Percentiles rank a stretch among this genome's conserved stretches.
Evolutionary conservation across 2,113 vertebrate genomes (phyloP).

Genomic region (Mola mola): DNA sequence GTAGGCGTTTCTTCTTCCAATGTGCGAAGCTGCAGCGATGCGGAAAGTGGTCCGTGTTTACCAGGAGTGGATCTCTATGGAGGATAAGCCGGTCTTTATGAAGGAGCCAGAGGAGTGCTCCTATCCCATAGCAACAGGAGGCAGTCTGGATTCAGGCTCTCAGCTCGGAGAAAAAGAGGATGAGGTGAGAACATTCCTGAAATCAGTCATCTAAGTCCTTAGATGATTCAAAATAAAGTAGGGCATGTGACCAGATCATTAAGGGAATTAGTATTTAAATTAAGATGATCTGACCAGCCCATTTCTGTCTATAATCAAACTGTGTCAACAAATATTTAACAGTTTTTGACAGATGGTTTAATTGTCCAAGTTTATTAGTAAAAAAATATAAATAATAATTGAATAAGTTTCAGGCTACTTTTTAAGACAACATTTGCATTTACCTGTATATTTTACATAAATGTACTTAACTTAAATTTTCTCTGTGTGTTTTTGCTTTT

Average conservation of each 20-base stretch:
- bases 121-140: constrained; percentile 70
- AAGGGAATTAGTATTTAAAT: too few relatives aligned
- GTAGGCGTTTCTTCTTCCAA: constrained; percentile 94
- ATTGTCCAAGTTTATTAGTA: too few relatives aligned
- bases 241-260: neutral
- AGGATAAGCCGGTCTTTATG: constrained; percentile 98
- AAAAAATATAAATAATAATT: too few relatives aligned
- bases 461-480: too few relatives aligned
- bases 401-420: too few relatives aligned
- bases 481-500: constrained; percentile 16
- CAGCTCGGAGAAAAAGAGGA: constrained; percentile 84
- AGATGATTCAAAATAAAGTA: neutral
- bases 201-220: neutral
- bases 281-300: too few relatives aligned
- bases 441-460: neutral
- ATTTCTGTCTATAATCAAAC: too few relatives aligned
- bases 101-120: constrained; percentile 89
- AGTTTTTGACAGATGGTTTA: too few relatives aligned
- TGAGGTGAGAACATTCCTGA: constrained; percentile 60
- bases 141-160: constrained; percentile 78
- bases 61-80: constrained; percentile 98
- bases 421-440: too few relatives aligned
- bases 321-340: too few relatives aligned
- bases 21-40: constrained; percentile 98
- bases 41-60: constrained; percentile 97